Percentiles rank a stretch among this genome's conserved stretches.
Conservation (phyloP, 2,888 invertebrate species). For the Thyatira batis region DNA sequence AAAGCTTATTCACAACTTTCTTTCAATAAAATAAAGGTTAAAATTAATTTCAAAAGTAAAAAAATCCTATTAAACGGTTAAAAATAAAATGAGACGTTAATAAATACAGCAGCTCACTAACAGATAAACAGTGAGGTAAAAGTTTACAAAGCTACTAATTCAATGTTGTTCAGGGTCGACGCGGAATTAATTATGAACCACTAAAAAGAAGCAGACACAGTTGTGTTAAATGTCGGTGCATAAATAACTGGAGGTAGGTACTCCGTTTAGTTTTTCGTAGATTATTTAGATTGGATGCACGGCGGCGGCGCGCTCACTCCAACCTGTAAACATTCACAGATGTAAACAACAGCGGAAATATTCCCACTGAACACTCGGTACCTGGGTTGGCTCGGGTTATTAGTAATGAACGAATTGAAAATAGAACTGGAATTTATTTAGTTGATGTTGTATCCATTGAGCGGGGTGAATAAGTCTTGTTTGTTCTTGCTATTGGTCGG, state of each 20-base stretch:
- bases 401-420: neutral
- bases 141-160: neutral
- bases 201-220: neutral
- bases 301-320: neutral
- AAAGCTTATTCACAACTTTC: neutral
- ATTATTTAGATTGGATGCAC: constrained; percentile 2
- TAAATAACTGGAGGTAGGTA: neutral
- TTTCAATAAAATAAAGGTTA: neutral
- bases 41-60: no score
- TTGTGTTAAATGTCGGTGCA: neutral
- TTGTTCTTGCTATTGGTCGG: neutral
- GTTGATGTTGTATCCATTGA: neutral
- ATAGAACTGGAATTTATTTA: neutral
- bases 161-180: neutral
- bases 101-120: neutral
- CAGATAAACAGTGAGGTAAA: neutral
- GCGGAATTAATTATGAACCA: neutral
- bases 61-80: neutral
- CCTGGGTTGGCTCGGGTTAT: neutral
- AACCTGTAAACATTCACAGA: neutral
- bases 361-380: neutral
- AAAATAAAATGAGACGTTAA: neutral
- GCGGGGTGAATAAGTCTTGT: neutral
- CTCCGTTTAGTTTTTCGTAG: neutral
- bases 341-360: constrained; percentile 1